Evolutionary conservation across 2,888 invertebrate species (phyloP).

Genomic region (Euclidia mi): DNA sequence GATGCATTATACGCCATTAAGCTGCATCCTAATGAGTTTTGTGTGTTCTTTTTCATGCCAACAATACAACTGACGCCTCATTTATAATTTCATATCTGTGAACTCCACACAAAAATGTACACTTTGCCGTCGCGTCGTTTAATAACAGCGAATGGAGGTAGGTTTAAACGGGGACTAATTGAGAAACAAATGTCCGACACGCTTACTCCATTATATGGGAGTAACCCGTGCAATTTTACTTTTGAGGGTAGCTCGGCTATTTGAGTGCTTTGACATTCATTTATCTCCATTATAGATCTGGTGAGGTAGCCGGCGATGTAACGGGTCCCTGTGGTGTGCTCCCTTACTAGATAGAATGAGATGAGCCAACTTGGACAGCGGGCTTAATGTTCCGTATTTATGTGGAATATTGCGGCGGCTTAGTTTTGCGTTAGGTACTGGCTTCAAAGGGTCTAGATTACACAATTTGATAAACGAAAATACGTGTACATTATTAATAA

Average conservation of each 20-base stretch:
- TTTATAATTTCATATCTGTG: conserved; percentile 33
- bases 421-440: conserved; percentile 6
- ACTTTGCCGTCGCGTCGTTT: conserved; percentile 39
- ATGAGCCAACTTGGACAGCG: conserved; percentile 30
- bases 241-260: conserved; percentile 71
- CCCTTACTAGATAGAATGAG: conserved; percentile 44
- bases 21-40: conserved; percentile 12
- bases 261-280: conserved; percentile 87
- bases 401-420: conserved; percentile 6
- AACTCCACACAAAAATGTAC: conserved; percentile 38
- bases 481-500: too few relatives aligned
- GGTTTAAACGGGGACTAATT: conserved; percentile 79
- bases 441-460: neutral
- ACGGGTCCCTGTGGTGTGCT: conserved; percentile 74
- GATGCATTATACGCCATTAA: conserved; percentile 10
- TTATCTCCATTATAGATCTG: conserved; percentile 87
- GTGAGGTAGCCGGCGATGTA: conserved; percentile 59
- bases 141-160: conserved; percentile 56
- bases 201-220: conserved; percentile 84
- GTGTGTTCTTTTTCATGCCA: conserved; percentile 12
- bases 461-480: conserved; percentile 1
- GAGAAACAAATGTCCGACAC: conserved; percentile 84
- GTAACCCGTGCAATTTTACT: conserved; percentile 82
- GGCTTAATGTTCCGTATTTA: conserved; percentile 24
- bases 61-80: conserved; percentile 31